Base-by-base conservation (phyloP, 2,113 vertebrate genomes). In the Acrocephalus arundinaceus region DNA sequence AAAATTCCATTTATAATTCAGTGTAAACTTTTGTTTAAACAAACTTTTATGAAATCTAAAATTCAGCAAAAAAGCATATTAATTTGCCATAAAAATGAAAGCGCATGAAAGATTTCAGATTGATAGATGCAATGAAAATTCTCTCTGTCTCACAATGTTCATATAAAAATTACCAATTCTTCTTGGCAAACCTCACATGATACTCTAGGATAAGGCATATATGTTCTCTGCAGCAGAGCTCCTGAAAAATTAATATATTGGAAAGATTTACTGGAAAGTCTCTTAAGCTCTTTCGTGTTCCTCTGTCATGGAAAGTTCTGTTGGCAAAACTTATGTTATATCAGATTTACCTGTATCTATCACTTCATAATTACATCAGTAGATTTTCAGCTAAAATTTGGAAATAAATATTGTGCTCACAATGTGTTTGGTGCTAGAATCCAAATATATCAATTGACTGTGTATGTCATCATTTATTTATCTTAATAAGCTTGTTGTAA, bases 191-290 rank as follows among this genome's bases (percentile, higher is more conserved):
- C 9, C 10, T 89, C 86, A 77, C 11, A 58, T 66, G 37, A 58
- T 87, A 57, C 16, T 89, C 45, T 86, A 59, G n/a, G 31, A 75
- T 35, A 46, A 92, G 3, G 5, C 15, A 81, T 55, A 51, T 35
- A 92, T 88, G 91, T 94, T 55, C 21, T 81, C 37, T 79, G 11
- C 55, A 89, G 43, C 37, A 54, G 5, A 49, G 37, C 13, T 80
- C 49, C n/a, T 87, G n/a, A 90, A 96, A 97, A 92, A 73, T 49
- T 86, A 24, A 58, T 33, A 55, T 43, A 70, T 65, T 76, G 28
- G 54, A 76, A 62, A 82, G 65, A 90, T 72, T 94, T 81, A 92
- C 19, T 77, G 27, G 35, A 65, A 70, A 71, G 43, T 51, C 13
- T 85, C 54, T 63, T 24, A 46, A 18, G 43, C 30, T 77, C 15